These are phyloP conservation scores for Diorhabda sublineata DNA, from an alignment of 1,140 invertebrate species.

Conservation along the genomic window DNA sequence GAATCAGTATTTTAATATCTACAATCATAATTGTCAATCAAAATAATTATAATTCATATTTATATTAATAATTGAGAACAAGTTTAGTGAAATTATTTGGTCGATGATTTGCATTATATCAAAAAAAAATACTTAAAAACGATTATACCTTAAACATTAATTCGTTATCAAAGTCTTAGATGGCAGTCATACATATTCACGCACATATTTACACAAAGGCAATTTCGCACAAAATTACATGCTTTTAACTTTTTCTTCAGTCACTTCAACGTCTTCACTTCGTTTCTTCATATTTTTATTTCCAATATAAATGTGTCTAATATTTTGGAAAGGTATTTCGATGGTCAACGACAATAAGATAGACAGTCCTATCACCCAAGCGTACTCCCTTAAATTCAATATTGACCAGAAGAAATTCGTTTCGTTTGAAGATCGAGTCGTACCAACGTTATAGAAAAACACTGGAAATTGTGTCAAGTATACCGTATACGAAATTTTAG, in stretches of 20 bases:
- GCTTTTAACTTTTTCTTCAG: not conserved
- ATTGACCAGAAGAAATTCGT: constrained; percentile 40
- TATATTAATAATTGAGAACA: too few relatives aligned
- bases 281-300: not conserved
- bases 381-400: constrained; percentile 33
- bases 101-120: too few relatives aligned
- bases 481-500: constrained; percentile 54
- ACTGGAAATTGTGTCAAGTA: constrained; percentile 58
- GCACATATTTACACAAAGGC: too few relatives aligned
- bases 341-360: constrained; percentile 36
- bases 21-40: too few relatives aligned
- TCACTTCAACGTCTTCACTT: not conserved
- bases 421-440: constrained; percentile 49
- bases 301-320: constrained; percentile 23
- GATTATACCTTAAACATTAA: too few relatives aligned
- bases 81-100: too few relatives aligned
- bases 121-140: too few relatives aligned
- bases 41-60: too few relatives aligned
- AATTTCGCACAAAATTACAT: not conserved
- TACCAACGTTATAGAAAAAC: constrained; percentile 57
- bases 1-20: too few relatives aligned
- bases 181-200: too few relatives aligned
- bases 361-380: constrained; percentile 35
- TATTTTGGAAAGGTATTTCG: constrained; percentile 44
- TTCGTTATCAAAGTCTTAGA: too few relatives aligned